phyloP scores from a whole-genome alignment of 1,140 invertebrate species.

The Bathynomus jamesi region DNA sequence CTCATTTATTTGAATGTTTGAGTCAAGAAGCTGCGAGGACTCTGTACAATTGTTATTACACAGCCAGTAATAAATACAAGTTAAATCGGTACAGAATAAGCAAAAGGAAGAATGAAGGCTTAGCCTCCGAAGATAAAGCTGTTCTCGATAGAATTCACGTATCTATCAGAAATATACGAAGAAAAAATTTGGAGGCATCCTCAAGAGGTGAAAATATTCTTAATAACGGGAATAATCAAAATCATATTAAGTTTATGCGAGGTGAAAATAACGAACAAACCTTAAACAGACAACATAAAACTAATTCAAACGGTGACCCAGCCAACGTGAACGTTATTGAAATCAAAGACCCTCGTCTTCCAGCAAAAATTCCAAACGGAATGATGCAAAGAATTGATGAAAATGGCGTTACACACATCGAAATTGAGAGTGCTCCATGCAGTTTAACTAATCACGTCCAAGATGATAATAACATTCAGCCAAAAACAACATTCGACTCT shows the following conservation, averaged over 20 bases:
- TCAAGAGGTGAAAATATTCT: background rate
- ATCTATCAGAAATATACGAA: background rate
- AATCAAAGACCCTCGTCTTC: slow-evolving; percentile 1
- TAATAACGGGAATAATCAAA: background rate
- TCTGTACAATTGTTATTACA: slow-evolving; percentile 31
- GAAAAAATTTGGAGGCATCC: background rate
- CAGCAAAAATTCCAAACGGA: background rate
- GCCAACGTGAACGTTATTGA: slow-evolving; percentile 28
- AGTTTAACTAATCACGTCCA: slow-evolving; percentile 16
- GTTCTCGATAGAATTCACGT: background rate
- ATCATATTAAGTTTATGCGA: background rate
- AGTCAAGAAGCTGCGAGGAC: slow-evolving; percentile 19
- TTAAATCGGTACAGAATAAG: slow-evolving; percentile 32
- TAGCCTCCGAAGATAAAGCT: background rate
- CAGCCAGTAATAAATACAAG: slow-evolving; percentile 24
- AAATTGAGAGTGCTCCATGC: slow-evolving; percentile 27
- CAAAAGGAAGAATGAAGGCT: slow-evolving; percentile 14
- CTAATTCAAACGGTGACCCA: background rate
- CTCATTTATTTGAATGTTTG: slow-evolving; percentile 17
- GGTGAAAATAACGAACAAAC: background rate
- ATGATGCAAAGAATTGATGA: slow-evolving; percentile 19
- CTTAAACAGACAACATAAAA: background rate
- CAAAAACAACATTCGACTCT: slow-evolving; percentile 14
- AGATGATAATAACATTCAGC: slow-evolving; percentile 18
- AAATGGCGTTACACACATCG: slow-evolving; percentile 34